phyloP scores from a whole-genome alignment of 1,140 invertebrate species.

The Tribolium madens region DNA sequence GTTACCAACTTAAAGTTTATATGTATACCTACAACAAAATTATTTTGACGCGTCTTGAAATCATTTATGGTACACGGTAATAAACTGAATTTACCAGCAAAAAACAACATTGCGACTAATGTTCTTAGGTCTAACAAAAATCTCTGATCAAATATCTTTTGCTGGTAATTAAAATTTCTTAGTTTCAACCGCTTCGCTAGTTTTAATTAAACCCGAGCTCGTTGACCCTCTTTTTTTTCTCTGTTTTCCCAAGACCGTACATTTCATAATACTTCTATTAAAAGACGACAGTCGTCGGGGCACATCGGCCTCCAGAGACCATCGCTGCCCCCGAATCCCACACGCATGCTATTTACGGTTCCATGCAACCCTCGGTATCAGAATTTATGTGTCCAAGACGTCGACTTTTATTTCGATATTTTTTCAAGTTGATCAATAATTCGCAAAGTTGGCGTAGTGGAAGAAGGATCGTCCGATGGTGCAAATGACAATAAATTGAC shows the following conservation, averaged over 20 bases:
- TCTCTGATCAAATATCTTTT: no score
- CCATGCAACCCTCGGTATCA: conserved; percentile 15
- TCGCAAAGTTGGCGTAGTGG: neutral
- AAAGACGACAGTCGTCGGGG: conserved; percentile 13
- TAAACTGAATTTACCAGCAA: no score
- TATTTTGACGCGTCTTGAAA: no score
- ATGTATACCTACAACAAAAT: no score
- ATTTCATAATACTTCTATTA: conserved; percentile 35
- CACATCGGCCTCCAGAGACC: neutral
- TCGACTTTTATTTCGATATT: neutral
- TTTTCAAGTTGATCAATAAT: conserved; percentile 24
- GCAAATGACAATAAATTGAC: conserved; percentile 49
- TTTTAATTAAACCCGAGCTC: neutral
- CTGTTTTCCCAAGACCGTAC: neutral
- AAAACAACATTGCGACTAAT: no score
- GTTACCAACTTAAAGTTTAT: neutral
- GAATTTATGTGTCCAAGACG: conserved; percentile 35
- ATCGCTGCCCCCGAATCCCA: conserved; percentile 1
- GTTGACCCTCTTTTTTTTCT: neutral
- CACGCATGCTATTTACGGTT: conserved; percentile 21
- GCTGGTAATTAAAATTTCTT: no score
- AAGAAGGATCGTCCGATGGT: conserved; percentile 25
- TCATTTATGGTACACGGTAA: no score
- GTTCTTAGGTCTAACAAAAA: no score
- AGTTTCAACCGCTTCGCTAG: neutral